A percentile compares a stretch with the other conserved stretches of the same genome.
Conservation (phyloP, 2,888 invertebrate genomes). For the Eremobia ochroleuca region DNA sequence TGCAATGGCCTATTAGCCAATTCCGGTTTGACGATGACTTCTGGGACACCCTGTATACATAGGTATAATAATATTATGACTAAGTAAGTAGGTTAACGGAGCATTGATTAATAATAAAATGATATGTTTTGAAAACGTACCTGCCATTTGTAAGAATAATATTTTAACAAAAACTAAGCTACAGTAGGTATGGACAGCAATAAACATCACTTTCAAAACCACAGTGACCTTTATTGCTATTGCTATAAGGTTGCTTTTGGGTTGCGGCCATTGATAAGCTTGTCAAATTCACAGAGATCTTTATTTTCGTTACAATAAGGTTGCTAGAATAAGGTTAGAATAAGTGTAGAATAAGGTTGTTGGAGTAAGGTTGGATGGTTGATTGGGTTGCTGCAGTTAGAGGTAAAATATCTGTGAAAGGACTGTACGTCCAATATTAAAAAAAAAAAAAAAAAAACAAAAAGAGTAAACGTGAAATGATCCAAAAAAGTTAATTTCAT, state of each 20-base stretch:
- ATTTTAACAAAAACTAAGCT: conserved; percentile 11
- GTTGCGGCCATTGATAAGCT: no score
- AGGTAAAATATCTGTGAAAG: not conserved
- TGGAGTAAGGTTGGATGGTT: no score
- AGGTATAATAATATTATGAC: not conserved
- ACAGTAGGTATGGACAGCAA: not conserved
- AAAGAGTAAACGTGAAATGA: conserved; percentile 46
- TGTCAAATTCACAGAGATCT: not conserved
- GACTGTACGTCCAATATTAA: conserved; percentile 22
- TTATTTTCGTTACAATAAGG: not conserved
- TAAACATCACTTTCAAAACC: no score
- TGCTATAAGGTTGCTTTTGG: no score
- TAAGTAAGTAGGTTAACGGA: not conserved
- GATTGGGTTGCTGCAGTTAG: not conserved
- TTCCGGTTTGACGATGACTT: no score
- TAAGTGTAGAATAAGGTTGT: no score
- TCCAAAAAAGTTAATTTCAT: conserved; percentile 54
- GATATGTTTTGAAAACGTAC: not conserved
- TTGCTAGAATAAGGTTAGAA: no score
- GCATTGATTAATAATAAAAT: not conserved
- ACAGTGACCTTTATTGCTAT: no score
- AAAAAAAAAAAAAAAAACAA: conserved; percentile 18
- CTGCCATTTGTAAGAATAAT: conserved; percentile 2
- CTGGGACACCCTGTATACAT: no score
- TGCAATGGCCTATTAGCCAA: no score